Evolutionary conservation across 1,140 invertebrate species (phyloP).

Genomic region (Drosophila miranda): DNA sequence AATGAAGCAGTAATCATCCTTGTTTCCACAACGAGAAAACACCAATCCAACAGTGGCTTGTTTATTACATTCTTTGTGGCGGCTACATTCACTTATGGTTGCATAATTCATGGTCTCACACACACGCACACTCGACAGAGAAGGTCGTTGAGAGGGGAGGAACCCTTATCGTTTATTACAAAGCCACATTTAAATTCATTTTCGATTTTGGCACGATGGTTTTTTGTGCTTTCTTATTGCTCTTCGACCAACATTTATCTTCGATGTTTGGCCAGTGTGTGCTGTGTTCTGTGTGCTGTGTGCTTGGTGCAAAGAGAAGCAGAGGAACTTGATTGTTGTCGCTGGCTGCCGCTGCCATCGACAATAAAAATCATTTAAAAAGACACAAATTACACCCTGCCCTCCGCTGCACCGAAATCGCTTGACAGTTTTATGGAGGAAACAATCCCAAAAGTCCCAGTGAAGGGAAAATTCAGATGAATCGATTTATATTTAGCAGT

Average conservation of each 20-base stretch:
- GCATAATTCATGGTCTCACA: slow-evolving; percentile 69
- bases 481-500: too few relatives aligned
- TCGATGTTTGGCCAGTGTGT: slow-evolving; percentile 44
- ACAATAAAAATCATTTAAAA: slow-evolving; percentile 78
- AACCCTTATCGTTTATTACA: slow-evolving; percentile 67
- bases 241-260: slow-evolving; percentile 63
- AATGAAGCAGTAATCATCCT: slow-evolving; percentile 68
- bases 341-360: slow-evolving; percentile 52
- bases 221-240: slow-evolving; percentile 15
- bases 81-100: slow-evolving; percentile 64
- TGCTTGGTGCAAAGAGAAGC: background rate
- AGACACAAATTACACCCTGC: slow-evolving; percentile 68
- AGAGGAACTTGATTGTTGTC: slow-evolving; percentile 35
- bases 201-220: slow-evolving; percentile 62
- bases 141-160: background rate
- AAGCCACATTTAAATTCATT: slow-evolving; percentile 78
- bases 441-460: slow-evolving; percentile 15
- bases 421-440: slow-evolving; percentile 56
- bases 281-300: background rate
- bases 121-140: background rate
- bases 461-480: slow-evolving; percentile 6
- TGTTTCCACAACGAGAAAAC: slow-evolving; percentile 3
- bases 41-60: slow-evolving; percentile 8
- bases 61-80: slow-evolving; percentile 50
- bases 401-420: slow-evolving; percentile 39